Percentiles rank a stretch among this genome's conserved stretches.
Conservation (phyloP, 1,140 invertebrate genomes). For the Sinella curviseta region DNA sequence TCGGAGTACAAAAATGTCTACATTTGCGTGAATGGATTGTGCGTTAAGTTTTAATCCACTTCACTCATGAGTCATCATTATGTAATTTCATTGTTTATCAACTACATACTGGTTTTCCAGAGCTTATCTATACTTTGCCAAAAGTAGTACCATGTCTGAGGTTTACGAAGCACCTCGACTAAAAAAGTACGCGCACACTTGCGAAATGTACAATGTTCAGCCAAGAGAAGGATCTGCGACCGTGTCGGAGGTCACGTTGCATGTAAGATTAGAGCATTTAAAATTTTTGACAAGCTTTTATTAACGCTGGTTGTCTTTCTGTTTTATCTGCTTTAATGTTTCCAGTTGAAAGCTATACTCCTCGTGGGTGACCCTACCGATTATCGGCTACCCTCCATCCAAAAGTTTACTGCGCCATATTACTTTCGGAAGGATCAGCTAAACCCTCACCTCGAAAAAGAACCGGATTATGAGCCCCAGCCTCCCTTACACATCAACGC, state of each 20-base stretch:
- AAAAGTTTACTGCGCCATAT: conserved; percentile 18
- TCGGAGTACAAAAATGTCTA: background rate
- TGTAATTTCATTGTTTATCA: no score
- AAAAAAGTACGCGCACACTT: conserved; percentile 9
- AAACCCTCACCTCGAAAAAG: background rate
- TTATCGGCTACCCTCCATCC: background rate
- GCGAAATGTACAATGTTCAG: conserved; percentile 20
- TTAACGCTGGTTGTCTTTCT: no score
- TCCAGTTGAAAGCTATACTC: conserved; percentile 4
- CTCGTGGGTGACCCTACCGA: conserved; percentile 1
- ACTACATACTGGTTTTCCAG: background rate
- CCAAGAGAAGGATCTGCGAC: background rate
- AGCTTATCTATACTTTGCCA: conserved; percentile 7
- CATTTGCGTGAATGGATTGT: conserved; percentile 18
- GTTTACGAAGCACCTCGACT: conserved; percentile 5
- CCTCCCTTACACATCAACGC: background rate
- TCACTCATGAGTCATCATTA: no score
- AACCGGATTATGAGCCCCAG: background rate
- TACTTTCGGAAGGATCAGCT: background rate
- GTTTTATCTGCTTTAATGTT: no score
- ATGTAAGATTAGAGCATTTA: background rate
- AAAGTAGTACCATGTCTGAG: background rate
- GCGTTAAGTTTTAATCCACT: no score
- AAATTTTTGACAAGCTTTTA: background rate
- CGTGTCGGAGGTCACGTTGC: background rate